Conservation (phyloP, 1,140 invertebrate genomes). For the Aporrectodea caliginosa region DNA sequence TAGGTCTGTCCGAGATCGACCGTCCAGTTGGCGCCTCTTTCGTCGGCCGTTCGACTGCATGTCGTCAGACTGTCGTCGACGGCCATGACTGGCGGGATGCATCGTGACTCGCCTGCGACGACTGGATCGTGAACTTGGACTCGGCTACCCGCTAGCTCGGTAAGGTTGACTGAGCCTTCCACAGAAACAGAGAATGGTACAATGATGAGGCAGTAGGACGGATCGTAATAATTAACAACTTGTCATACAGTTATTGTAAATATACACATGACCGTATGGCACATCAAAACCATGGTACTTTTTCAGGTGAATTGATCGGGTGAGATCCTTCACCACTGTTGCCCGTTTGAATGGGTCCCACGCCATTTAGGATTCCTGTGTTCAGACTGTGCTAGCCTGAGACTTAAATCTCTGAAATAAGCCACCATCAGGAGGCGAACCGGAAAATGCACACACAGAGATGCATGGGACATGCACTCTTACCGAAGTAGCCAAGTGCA, state of each 20-base stretch:
- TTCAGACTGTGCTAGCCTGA: too few species aligned
- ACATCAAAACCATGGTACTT: background rate
- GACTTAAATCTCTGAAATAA: too few species aligned
- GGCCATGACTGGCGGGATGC: background rate
- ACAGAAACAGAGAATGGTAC: background rate
- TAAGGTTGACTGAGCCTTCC: too few species aligned
- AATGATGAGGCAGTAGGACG: background rate
- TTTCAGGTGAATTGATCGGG: too few species aligned
- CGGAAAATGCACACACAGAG: too few species aligned
- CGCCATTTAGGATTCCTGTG: too few species aligned
- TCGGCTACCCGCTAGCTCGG: too few species aligned
- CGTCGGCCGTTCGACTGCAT: background rate
- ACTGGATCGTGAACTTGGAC: background rate
- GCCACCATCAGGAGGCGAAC: too few species aligned
- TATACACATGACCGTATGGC: background rate
- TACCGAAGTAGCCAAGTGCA: too few species aligned
- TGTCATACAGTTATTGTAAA: background rate
- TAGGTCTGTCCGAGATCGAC: background rate
- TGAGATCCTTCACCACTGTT: too few species aligned
- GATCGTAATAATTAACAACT: background rate
- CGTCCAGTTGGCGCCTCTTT: background rate
- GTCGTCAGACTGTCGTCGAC: background rate
- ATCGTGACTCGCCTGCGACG: background rate
- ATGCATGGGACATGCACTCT: too few species aligned
- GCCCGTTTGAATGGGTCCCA: too few species aligned